Percentiles rank a stretch among this genome's conserved stretches.
Evolutionary conservation across 2,888 invertebrate genomes (phyloP).

Genomic region (Epiblema foenella): DNA sequence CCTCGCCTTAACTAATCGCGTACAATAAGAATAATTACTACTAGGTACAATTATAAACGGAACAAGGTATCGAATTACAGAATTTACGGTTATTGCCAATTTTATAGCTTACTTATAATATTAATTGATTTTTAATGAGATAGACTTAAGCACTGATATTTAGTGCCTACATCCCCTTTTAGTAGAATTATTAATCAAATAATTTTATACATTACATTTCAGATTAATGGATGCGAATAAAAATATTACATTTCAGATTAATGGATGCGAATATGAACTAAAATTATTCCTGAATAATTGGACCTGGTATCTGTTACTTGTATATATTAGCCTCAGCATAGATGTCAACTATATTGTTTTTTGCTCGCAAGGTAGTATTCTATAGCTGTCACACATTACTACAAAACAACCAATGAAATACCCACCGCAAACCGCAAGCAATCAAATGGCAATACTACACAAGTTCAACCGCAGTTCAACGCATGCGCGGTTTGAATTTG

Average conservation of each 20-base stretch:
- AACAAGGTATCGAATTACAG: slow-evolving; percentile 31
- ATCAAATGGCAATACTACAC: slow-evolving; percentile 47
- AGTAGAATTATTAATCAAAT: neutral
- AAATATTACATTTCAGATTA: neutral
- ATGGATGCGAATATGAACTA: neutral
- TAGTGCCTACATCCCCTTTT: neutral
- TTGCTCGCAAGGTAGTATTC: slow-evolving; percentile 21
- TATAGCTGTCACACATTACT: slow-evolving; percentile 44
- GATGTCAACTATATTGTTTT: neutral
- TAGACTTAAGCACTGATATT: neutral
- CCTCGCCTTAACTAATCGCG: slow-evolving; percentile 34
- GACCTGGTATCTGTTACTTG: neutral
- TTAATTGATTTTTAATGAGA: slow-evolving; percentile 42
- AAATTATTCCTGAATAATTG: neutral
- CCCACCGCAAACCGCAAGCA: slow-evolving; percentile 46
- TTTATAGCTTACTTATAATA: slow-evolving; percentile 42
- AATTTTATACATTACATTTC: no score
- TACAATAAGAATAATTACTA: slow-evolving; percentile 17
- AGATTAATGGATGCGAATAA: neutral
- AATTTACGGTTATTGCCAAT: slow-evolving; percentile 32
- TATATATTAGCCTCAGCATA: neutral
- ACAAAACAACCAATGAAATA: slow-evolving; percentile 49
- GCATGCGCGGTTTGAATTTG: slow-evolving; percentile 53
- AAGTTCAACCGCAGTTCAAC: slow-evolving; percentile 50
- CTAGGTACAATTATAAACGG: slow-evolving; percentile 20